Base-by-base conservation (phyloP, 2,888 invertebrate species). In the Cataglyphis rosenhaueri region DNA sequence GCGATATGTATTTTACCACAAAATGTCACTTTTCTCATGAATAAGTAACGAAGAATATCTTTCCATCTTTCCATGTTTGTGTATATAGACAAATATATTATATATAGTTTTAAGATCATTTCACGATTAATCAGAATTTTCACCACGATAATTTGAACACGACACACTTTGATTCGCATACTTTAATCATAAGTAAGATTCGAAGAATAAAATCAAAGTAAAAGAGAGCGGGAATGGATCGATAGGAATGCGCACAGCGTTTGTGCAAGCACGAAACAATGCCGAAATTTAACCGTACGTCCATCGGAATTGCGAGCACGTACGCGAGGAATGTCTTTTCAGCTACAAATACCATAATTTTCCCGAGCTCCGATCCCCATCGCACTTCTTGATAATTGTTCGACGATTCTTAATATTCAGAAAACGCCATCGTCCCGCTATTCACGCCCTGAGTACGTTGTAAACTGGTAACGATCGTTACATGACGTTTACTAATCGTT, bases 221-320 rank as follows among this genome's bases (percentile, higher is more conserved):
- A 52, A 66, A 73, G 57, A 38, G 68, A 78, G 64, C 15, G 82
- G 29, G 66, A 76, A 64, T 82, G 32, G 44, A 41, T 21, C 35
- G 78, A 71, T 29, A 6, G 44, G 73, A 62, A 81, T 61, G 79
- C 9, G 41, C 57, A 18, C 15, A 38, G 15, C 18, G 18, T 59
- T 8, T 38, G 41, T 32, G 25, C 25, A 52, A 38, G 76, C 75
- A 25, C 75, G 83, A 82, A 83, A 84, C 84, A 83, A 83, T 79
- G 86, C 76, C 52, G 64, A 66, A 41, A 64, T 73, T 75, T 66
- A 83, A 82, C 79, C 84, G 66, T 81, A 71, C 41, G 57, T 82
- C 66, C 61, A 29, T 83, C 75, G 41, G 75, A 61, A 90, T 85
- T 89, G 81, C 88, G 81, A 48, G 59, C 90, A 89, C 90, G 87